A percentile compares a stretch with the other conserved stretches of the same genome.
Conservation (phyloP, 2,797 vertebrate species). For the Miichthys miiuy region DNA sequence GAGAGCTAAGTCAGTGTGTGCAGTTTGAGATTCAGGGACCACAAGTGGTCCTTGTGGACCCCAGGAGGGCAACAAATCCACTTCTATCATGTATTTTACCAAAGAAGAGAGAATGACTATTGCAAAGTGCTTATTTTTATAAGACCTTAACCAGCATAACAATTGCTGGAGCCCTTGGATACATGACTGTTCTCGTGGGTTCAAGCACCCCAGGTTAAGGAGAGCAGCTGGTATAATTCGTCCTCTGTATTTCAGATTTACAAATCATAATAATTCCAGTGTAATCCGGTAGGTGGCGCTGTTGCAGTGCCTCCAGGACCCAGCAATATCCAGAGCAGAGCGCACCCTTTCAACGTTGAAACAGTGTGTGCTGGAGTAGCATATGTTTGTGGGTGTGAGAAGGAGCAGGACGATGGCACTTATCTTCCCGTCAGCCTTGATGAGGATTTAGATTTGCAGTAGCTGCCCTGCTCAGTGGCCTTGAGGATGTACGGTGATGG, state of each 20-base stretch:
- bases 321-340: constrained; percentile 49
- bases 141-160: not conserved
- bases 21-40: not conserved
- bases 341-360: constrained; percentile 27
- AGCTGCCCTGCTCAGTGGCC: constrained; percentile 55
- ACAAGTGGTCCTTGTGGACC: not conserved
- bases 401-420: constrained; percentile 64
- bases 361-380: constrained; percentile 49
- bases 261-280: rapidly evolving
- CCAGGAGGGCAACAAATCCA: not conserved
- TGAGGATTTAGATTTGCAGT: constrained; percentile 56
- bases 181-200: not conserved
- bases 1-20: constrained; percentile 2
- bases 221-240: not conserved
- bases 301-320: constrained; percentile 46
- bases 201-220: not conserved
- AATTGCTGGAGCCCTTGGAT: not conserved
- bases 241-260: not conserved
- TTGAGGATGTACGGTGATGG: constrained; percentile 84
- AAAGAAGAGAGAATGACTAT: not conserved
- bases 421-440: constrained; percentile 28
- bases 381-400: constrained; percentile 64
- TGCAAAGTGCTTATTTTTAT: not conserved
- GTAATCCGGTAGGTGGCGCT: constrained; percentile 75
- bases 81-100: not conserved